Evolutionary conservation across 2,888 invertebrate genomes (phyloP), one percentile per base, ranked within the genome.

Genomic region (Orthosia cruda): DNA sequence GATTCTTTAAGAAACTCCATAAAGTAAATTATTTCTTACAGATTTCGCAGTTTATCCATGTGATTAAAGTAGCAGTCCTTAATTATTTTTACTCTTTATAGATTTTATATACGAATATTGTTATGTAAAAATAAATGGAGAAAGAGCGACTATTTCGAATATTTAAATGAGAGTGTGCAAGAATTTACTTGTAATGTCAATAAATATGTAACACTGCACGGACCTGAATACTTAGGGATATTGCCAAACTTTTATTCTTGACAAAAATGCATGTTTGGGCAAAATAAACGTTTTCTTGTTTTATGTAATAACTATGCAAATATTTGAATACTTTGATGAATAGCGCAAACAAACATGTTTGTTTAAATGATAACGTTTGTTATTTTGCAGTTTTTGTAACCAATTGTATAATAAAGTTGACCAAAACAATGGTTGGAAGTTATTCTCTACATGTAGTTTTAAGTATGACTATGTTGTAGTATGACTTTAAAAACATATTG

Each of bases 11-110:
- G 79, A 88, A 85, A 84, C 86, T 77, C 84, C 59, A 75, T 89
- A 83, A 84, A 76, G 61, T 76, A 81, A 86, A 78, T 71, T 61
- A 74, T 77, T 69, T 77, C 62, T 69, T 70, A 81, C 69, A 61
- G 71, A 82, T 84, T 87, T 87, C 77, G 78, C 84, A 83, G 84
- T 86, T 86, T 71, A 74, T 78, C 66, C 72, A 81, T 83, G 77
- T 89, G 68, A 88, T 90, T 87, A 87, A 87, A 85, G 77, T 89
- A 87, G 85, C 86, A 84, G 87, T 66, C 64, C n/a, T 80, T 84
- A 87, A 87, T 87, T 85, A 86, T 74, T 67, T 80, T 74, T 80
- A 45, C 83, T 85, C 68, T 84, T 76, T 88, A 86, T 71, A 85
- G 77, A 71, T 78, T 84, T 78, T 80, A 80, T 77, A n/a, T 58